Base-by-base conservation (phyloP, 2,888 invertebrate genomes). In the Dasysyrphus albostriatus region DNA sequence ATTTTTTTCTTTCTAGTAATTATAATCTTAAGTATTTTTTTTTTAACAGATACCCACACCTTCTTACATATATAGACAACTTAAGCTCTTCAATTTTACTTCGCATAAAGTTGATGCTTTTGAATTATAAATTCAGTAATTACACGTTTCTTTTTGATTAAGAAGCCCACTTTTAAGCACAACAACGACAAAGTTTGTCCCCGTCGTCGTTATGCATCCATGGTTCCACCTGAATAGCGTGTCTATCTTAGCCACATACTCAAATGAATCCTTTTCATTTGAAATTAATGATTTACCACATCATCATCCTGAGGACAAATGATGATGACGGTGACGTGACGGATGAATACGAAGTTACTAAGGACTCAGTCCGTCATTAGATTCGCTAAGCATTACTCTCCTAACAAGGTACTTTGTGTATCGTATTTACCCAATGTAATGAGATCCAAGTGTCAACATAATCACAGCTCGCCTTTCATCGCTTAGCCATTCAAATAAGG, bases 371-470 rank as follows among this genome's bases (percentile, higher is more conserved):
- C 67, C 70, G 54, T 37, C 69, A 69, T 69, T 78, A 61, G 44
- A 42, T 67, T 75, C 69, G 61, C 16, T 51, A 42, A 24, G 58
- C 77, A 51, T 78, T 73, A 54, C 80, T n/a, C 42, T 42, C 59
- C 24, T 87, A 83, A 87, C 87, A 82, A 87, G 87, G 87, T 83
- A 87, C 83, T 87, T 83, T 87, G 82, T 87, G 58, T 49, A 70
- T 49, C 82, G 69, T 87, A 78, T 87, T 87, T 87, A 75, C 72
- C 87, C 83, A 83, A 87, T 87, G 87, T 87, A 87, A 87, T 87
- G 83, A 87, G 82, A 75, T 87, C 72, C 87, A 87, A 87, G 87
- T 87, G 87, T 87, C 87, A 87, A 87, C 82, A 87, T 87, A 87
- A 87, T 87, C 82, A 79, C 83, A 75, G 72, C 78, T 79, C 82